Base-by-base conservation (phyloP, 2,888 invertebrate genomes). In the Diaperis boleti region DNA sequence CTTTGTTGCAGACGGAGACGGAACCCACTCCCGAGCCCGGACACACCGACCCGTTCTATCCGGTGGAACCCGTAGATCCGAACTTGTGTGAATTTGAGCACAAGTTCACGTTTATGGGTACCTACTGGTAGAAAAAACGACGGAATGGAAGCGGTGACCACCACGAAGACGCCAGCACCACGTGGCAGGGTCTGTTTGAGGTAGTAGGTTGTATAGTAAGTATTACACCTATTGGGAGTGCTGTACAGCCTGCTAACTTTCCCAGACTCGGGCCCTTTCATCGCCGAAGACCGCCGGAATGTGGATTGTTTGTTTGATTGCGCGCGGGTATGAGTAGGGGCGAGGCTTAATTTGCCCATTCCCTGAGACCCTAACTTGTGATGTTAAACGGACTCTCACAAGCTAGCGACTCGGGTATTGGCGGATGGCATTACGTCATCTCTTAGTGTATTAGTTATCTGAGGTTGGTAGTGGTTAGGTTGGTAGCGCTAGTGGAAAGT, bases 171-270 rank as follows among this genome's bases (percentile, higher is more conserved):
- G 64, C 37, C 44, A 13, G 15, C 44, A 31, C 13, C 42, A 47
- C 18, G 82, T 82, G 83, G 83, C 81, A 81, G 81, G 79, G 87
- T 84, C 87, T 85, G 86, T 90, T 86, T 94, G 95, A 95, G 95
- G 95, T 95, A 95, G 95, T 95, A 94, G 94, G 95, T 95, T 95
- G 95, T 95, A 95, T 95, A 94, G 95, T 94, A 92, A 87, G 89
- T 92, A 88, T 93, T 89, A 92, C 92, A 93, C 92, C 89, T 62
- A 87, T 86, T 86, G 86, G 90, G 90, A 90, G 91, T 89, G 94
- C 95, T 94, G 93, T 94, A 92, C 92, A 94, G 90, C 92, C 93
- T 94, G 92, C 95, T 95, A 94, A 94, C 94, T 95, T 94, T 93
- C 92, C 94, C 86, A 82, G 87, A 77, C 84, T 82, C 83, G 80